These are phyloP conservation scores for Drosophila punjabiensis DNA, from an alignment of 1,140 invertebrate genomes.

Conservation along the genomic window DNA sequence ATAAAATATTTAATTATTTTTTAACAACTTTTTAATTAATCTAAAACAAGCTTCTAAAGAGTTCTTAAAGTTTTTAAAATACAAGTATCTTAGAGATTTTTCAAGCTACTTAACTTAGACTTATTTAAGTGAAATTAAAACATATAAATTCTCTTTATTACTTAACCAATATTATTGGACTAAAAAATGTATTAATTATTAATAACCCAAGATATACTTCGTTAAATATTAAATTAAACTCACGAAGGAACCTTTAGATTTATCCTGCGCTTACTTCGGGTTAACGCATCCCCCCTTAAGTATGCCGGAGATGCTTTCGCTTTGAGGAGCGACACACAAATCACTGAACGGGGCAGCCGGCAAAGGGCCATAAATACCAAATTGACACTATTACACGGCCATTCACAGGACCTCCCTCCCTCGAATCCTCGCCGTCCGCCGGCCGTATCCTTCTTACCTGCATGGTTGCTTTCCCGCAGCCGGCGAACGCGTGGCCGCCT, in stretches of 20 bases:
- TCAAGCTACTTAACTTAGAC: neutral
- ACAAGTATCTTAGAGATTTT: neutral
- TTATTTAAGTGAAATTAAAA: neutral
- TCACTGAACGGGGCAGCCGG: slow-evolving; percentile 56
- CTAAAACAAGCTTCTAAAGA: neutral
- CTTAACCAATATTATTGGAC: neutral
- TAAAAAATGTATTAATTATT: neutral
- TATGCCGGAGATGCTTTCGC: slow-evolving; percentile 2
- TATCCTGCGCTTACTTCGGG: neutral
- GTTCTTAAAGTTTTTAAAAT: too few species aligned
- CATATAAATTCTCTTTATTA: neutral
- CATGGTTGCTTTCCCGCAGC: slow-evolving; percentile 50
- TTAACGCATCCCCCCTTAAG: neutral
- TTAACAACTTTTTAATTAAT: neutral
- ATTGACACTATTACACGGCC: slow-evolving; percentile 77
- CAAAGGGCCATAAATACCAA: slow-evolving; percentile 72
- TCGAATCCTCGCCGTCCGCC: slow-evolving; percentile 2
- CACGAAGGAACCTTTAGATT: neutral
- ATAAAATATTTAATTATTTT: too few species aligned
- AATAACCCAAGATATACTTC: neutral
- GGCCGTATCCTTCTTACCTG: slow-evolving; percentile 17
- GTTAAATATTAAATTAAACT: neutral
- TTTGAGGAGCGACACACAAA: slow-evolving; percentile 57
- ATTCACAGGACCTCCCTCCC: slow-evolving; percentile 31
- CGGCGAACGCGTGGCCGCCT: slow-evolving; percentile 66